A percentile compares a stretch with the other conserved stretches of the same genome.
Evolutionary conservation across 2,797 vertebrate genomes (phyloP).

Genomic region (Gastrophryne carolinensis): DNA sequence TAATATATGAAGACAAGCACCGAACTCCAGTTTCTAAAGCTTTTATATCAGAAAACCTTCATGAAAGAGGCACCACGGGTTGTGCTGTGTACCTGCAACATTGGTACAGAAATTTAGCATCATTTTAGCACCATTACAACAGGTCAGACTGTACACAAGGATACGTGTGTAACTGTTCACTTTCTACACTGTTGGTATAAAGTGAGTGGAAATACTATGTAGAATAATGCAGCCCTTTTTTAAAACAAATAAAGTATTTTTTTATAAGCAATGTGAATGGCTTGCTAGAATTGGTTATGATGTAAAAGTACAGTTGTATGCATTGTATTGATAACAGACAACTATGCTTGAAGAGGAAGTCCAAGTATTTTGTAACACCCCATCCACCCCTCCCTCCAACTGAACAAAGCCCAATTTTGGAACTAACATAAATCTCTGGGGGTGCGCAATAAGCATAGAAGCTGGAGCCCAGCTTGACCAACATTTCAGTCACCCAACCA

Average conservation of each 20-base stretch:
- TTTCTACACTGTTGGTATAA: background rate
- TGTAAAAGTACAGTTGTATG: no score
- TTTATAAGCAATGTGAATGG: no score
- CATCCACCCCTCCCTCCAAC: no score
- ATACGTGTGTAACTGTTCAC: constrained; percentile 4
- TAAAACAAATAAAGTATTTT: background rate
- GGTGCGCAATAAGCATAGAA: no score
- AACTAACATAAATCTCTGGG: no score
- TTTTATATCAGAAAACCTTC: constrained; percentile 36
- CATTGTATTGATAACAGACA: no score
- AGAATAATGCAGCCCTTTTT: background rate
- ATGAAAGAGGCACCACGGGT: constrained; percentile 32
- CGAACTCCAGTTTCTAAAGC: constrained; percentile 44
- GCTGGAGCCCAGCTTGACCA: no score
- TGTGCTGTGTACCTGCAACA: constrained; percentile 19
- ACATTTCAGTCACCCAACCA: no score
- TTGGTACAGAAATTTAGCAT: constrained; percentile 33
- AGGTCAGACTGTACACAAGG: constrained; percentile 28
- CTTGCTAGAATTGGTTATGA: background rate
- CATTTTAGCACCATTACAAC: constrained; percentile 40
- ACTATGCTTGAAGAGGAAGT: no score
- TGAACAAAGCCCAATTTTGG: no score
- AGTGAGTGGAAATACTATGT: background rate
- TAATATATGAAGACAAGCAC: constrained; percentile 51
- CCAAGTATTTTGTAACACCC: no score